Base-by-base conservation (phyloP, 2,888 invertebrate genomes). In the Pantelozetes paolii region DNA sequence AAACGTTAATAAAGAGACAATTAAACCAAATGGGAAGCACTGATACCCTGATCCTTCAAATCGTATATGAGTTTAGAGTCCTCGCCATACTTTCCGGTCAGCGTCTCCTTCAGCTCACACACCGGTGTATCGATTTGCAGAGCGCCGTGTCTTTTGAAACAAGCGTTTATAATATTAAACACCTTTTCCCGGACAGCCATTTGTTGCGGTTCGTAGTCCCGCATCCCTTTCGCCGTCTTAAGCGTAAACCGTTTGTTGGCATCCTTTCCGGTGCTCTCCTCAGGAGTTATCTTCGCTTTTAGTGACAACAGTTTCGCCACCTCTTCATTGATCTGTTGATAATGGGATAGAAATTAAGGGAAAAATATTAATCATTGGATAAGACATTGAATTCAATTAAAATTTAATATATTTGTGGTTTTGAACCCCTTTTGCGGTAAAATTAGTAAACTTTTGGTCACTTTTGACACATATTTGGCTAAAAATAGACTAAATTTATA, bases 61-160 rank as follows among this genome's bases (percentile, higher is more conserved):
- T 99, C 98, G 83, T 98, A 99, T 75, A 99, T 99, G 13, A 99
- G 85, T 82, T 99, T 99, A 0, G 97, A 94, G 82, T 99, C 99
- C 84, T 99, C 99, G 0, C 99, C 99, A 85, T 99, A 99, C 84
- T 99, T 99, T 67, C 97, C 99, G 26, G 95, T 96, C 71, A 99
- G 85, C 3, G 97, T 94, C 83, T 98, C 96, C 92, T 93, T 97
- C 20, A 97, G 84, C 84, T 98, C 98, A 86, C 98, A 97, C 23
- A 98, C 92, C 59, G 98, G 98, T 30, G 98, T 98, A 81, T 99
- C 99, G 81, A 99, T 96, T 26, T 95, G 93, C 81, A 94, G 95
- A 23, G 96, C 99, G 50, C 99, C 99, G 81, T 99, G 98, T 77
- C 89, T 90, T 82, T 97, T 94, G 82, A 99, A 99, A 74, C 94